Percentiles rank a stretch among this genome's conserved stretches.
phyloP scores from a whole-genome alignment of 2,888 invertebrate genomes.

The Labia minor region DNA sequence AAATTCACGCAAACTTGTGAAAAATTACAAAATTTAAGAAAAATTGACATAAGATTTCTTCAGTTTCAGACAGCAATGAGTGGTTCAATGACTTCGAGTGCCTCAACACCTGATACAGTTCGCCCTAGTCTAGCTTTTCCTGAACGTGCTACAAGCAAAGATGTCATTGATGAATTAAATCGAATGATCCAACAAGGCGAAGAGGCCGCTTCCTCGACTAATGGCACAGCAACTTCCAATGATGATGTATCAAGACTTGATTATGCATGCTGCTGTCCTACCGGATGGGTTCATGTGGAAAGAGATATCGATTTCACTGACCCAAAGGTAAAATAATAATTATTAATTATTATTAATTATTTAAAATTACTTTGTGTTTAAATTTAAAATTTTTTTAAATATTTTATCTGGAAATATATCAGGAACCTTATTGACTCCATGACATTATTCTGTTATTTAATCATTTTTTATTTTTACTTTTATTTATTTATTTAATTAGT shows the following conservation, averaged over 20 bases:
- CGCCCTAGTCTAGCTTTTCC: slow-evolving; percentile 40
- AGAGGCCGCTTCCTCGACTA: slow-evolving; percentile 32
- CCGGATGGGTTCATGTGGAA: slow-evolving; percentile 71
- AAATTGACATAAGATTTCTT: too few species aligned
- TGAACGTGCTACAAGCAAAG: slow-evolving; percentile 62
- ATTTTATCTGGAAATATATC: too few species aligned
- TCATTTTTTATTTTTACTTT: too few species aligned
- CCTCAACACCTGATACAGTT: slow-evolving; percentile 60
- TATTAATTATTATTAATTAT: slow-evolving; percentile 14
- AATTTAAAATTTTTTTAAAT: too few species aligned
- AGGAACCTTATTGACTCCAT: too few species aligned
- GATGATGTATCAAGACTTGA: slow-evolving; percentile 39
- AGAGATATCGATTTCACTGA: slow-evolving; percentile 65
- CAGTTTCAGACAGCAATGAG: slow-evolving; percentile 45
- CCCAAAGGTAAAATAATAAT: slow-evolving; percentile 61
- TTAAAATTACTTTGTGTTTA: slow-evolving; percentile 13
- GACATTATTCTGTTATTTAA: too few species aligned
- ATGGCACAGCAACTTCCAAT: slow-evolving; percentile 28
- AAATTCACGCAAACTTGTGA: too few species aligned
- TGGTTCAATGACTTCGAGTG: slow-evolving; percentile 54
- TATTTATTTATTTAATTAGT: too few species aligned
- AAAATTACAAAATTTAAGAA: too few species aligned
- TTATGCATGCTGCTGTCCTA: slow-evolving; percentile 55
- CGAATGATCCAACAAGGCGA: slow-evolving; percentile 49
- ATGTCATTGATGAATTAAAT: slow-evolving; percentile 64